Base-by-base conservation (phyloP, 1,140 invertebrate species). In the Uloborus diversus region DNA sequence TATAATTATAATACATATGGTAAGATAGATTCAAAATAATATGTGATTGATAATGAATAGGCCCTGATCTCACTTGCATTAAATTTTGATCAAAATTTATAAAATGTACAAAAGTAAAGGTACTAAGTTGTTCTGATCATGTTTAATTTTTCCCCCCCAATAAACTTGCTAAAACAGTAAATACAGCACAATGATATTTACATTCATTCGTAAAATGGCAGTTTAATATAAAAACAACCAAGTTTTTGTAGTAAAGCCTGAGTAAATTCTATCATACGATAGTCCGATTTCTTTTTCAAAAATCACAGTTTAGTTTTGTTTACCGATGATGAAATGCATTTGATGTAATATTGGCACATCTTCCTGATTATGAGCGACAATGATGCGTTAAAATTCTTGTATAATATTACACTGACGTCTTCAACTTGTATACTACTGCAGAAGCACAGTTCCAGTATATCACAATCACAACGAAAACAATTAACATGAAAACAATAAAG, bases 321-420 rank as follows among this genome's bases (percentile, higher is more conserved):
- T 25, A 28, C 28, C 37, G n/a, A 23, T 30, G 57, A 47, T 13
- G 57, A 56, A 30, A 37, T 65, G 66, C 7, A n/a, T 14, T 53
- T 20, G 49, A 76, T 65, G 61, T 59, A n/a, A n/a, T 65, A 76
- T 76, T 76, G 73, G 73, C 73, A 76, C 73, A 76, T 47, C 59
- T 32, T 28, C 53, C 20, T 53, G 59, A 76, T 1, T 30, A 20
- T 65, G 56, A 23, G 37, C 27, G 49, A 65, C 25, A 65, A 56
- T 25, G 42, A 53, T 47, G 11, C 13, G 4, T 49, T 37, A 76
- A 53, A 65, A 35, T 56, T 35, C 27, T 53, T 56, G 4, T 51
- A 20, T 13, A 51, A 51, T 51, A 4, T 20, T 4, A 7, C 20
- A 4, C 20, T n/a, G 7, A 7, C 5, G 17, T n/a, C 11, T n/a